phyloP scores from a whole-genome alignment of 1,140 invertebrate species.

The Chironomus tepperi region DNA sequence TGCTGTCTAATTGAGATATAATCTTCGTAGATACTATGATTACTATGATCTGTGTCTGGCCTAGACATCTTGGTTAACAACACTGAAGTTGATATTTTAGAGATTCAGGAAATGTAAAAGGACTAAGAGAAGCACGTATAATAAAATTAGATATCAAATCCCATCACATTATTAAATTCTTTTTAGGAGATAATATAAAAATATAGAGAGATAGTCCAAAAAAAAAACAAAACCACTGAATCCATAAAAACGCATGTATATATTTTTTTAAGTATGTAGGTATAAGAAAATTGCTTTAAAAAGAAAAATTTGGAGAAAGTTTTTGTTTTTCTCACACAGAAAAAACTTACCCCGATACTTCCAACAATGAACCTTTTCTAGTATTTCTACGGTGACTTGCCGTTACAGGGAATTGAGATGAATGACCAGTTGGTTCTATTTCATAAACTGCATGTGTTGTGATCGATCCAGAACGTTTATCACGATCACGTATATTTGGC shows the following conservation, averaged over 20 bases:
- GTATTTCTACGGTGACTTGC: slow-evolving; percentile 51
- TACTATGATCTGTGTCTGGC: too few relatives aligned
- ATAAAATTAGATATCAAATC: background rate
- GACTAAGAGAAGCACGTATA: background rate
- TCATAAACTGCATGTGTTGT: slow-evolving; percentile 29
- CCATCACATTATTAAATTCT: background rate
- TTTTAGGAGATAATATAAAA: background rate
- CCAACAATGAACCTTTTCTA: slow-evolving; percentile 56
- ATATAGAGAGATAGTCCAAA: background rate
- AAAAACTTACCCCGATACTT: slow-evolving; percentile 53
- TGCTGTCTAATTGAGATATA: too few relatives aligned
- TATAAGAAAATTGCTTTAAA: background rate
- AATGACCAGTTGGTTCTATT: slow-evolving; percentile 32
- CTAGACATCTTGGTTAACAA: too few relatives aligned
- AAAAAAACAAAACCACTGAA: background rate
- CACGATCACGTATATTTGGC: slow-evolving; percentile 32
- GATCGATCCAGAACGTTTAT: slow-evolving; percentile 39
- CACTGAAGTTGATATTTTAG: too few relatives aligned
- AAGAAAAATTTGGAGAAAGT: background rate
- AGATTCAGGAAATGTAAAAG: background rate
- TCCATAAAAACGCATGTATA: background rate
- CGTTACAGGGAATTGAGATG: slow-evolving; percentile 38
- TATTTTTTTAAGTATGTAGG: background rate
- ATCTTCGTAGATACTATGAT: too few relatives aligned
- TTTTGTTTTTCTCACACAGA: background rate